Percentiles rank a stretch among this genome's conserved stretches.
These are phyloP conservation scores for Drosophila ercepeae DNA, from an alignment of 1,140 invertebrate genomes.

Conservation along the genomic window DNA sequence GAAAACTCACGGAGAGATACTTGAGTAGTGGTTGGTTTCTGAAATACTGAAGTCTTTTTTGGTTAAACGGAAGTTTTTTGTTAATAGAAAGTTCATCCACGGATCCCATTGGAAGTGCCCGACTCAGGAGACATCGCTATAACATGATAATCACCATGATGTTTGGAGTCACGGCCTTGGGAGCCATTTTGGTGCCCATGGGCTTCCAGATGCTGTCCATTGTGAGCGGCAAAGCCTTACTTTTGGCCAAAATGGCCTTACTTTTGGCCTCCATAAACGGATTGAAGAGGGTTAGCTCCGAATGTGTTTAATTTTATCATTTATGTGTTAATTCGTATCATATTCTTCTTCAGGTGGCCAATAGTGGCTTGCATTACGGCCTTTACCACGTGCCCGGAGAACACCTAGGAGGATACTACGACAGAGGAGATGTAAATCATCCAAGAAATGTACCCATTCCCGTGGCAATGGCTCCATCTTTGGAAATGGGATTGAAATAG, in stretches of 20 bases:
- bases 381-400: constrained; percentile 79
- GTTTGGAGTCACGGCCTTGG: constrained; percentile 89
- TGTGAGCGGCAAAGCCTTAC: constrained; percentile 89
- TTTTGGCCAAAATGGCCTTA: constrained; percentile 90
- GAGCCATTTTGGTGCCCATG: constrained; percentile 89
- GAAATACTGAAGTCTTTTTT: not conserved
- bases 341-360: constrained; percentile 60
- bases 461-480: constrained; percentile 50
- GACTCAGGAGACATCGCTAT: constrained; percentile 84
- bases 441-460: constrained; percentile 78
- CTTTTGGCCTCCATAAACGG: constrained; percentile 91
- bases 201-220: constrained; percentile 91
- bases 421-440: constrained; percentile 73
- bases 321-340: too few species aligned
- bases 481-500: constrained; percentile 59
- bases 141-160: constrained; percentile 89
- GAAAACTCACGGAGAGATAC: constrained; percentile 79
- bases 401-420: constrained; percentile 72
- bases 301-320: not conserved
- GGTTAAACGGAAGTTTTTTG: not conserved
- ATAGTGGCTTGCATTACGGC: constrained; percentile 77
- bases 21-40: constrained; percentile 42
- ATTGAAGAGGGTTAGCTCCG: constrained; percentile 86
- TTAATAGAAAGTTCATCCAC: constrained; percentile 10
- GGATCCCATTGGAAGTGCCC: constrained; percentile 55